phyloP scores from a whole-genome alignment of 1,140 invertebrate genomes.

The Calycopis cecrops region DNA sequence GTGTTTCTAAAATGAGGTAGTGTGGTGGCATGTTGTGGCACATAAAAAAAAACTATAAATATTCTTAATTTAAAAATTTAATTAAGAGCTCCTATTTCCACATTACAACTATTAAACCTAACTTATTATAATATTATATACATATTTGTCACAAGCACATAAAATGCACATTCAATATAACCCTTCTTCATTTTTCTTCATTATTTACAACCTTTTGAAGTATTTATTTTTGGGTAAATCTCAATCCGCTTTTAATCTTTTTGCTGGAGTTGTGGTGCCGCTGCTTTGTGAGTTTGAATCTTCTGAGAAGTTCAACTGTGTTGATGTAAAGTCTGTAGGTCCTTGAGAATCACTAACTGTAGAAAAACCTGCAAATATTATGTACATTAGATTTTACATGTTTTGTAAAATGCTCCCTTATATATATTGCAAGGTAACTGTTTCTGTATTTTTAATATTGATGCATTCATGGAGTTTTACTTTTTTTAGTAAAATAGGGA shows the following conservation, averaged over 20 bases:
- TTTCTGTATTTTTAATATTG: too few species aligned
- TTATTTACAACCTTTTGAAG: constrained; percentile 1
- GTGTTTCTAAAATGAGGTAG: too few species aligned
- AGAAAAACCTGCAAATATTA: constrained; percentile 84
- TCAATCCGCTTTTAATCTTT: constrained; percentile 84
- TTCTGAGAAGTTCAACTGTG: constrained; percentile 90
- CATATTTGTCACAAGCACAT: constrained; percentile 7
- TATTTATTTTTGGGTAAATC: constrained; percentile 3
- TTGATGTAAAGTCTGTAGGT: constrained; percentile 87
- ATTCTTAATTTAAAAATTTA: neutral
- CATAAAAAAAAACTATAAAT: constrained; percentile 9
- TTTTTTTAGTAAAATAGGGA: neutral
- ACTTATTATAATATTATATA: constrained; percentile 1
- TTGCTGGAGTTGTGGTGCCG: constrained; percentile 81
- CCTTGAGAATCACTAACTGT: constrained; percentile 93
- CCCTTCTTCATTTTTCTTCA: neutral
- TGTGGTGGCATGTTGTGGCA: neutral
- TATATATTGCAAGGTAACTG: too few species aligned
- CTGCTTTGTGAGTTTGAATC: constrained; percentile 93
- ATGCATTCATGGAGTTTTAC: too few species aligned
- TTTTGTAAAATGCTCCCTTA: too few species aligned
- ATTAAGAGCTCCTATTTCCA: neutral
- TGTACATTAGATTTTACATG: too few species aligned
- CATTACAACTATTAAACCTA: constrained; percentile 6
- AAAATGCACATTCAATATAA: neutral